Percentiles rank a stretch among this genome's conserved stretches.
phyloP scores from a whole-genome alignment of 2,113 vertebrate genomes.

The Dissostichus mawsoni region DNA sequence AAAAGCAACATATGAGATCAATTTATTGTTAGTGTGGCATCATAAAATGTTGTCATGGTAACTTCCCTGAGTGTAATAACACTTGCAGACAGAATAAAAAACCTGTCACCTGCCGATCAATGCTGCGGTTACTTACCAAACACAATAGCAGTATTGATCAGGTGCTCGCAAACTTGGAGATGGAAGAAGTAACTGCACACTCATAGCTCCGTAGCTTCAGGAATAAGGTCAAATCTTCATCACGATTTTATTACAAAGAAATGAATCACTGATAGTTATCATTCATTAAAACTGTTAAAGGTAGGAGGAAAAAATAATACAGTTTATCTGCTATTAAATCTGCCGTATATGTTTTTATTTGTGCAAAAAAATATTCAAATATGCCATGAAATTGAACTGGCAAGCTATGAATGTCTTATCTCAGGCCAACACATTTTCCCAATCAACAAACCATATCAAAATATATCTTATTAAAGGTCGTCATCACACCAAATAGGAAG shows the following conservation, averaged over 20 bases:
- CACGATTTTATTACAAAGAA: neutral
- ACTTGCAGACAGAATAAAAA: neutral
- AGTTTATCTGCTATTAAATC: neutral
- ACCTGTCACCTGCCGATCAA: neutral
- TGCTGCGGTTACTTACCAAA: no score
- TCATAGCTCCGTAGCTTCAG: neutral
- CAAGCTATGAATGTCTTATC: slow-evolving; percentile 9
- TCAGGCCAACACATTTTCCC: slow-evolving; percentile 5
- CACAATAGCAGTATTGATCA: no score
- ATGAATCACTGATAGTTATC: neutral
- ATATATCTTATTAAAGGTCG: slow-evolving; percentile 23
- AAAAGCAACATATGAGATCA: slow-evolving; percentile 15
- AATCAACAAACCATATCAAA: slow-evolving; percentile 46
- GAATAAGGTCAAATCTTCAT: neutral
- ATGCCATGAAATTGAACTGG: slow-evolving; percentile 53
- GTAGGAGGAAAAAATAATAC: neutral
- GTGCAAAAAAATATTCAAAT: slow-evolving; percentile 11
- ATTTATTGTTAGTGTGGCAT: slow-evolving; percentile 26
- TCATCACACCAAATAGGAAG: slow-evolving; percentile 24
- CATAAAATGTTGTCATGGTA: neutral
- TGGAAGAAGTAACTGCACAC: neutral
- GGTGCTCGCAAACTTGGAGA: neutral
- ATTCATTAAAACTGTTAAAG: neutral
- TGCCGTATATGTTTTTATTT: slow-evolving; percentile 17
- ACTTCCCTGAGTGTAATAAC: slow-evolving; percentile 11